These are phyloP conservation scores for Artibeus lituratus DNA, from an alignment of 2,797 vertebrate species.

Conservation along the genomic window DNA sequence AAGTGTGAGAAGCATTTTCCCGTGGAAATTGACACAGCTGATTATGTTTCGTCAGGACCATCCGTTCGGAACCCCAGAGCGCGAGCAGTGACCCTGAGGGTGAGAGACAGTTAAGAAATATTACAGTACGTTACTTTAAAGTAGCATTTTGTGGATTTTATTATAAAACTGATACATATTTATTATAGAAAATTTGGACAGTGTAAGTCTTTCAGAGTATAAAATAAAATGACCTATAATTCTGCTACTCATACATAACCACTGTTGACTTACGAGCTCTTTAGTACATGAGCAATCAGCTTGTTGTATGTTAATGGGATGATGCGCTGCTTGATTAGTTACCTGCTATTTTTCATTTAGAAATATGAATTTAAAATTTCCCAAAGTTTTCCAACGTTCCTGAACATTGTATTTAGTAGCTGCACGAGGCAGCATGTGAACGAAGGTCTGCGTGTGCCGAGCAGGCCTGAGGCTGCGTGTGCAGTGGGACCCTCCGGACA, in stretches of 20 bases:
- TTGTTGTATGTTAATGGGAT: not conserved
- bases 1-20: constrained; percentile 91
- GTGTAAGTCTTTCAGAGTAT: not conserved
- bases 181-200: not conserved
- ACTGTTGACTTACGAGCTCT: not conserved
- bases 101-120: constrained; percentile 77
- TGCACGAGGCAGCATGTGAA: not conserved
- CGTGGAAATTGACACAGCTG: constrained; percentile 87
- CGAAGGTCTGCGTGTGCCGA: not conserved
- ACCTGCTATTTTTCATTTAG: not conserved
- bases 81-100: constrained; percentile 88
- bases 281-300: not conserved
- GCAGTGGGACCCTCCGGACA: not conserved
- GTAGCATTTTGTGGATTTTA: not conserved
- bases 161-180: not conserved
- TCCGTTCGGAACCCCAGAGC: constrained; percentile 92
- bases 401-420: not conserved
- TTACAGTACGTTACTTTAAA: not conserved
- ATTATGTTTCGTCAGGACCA: constrained; percentile 88
- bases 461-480: not conserved
- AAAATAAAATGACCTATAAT: not conserved
- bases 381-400: not conserved
- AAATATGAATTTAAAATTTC: not conserved
- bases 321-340: not conserved
- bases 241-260: not conserved